phyloP scores from a whole-genome alignment of 1,140 invertebrate genomes.

The Apocrypta bakeri region DNA sequence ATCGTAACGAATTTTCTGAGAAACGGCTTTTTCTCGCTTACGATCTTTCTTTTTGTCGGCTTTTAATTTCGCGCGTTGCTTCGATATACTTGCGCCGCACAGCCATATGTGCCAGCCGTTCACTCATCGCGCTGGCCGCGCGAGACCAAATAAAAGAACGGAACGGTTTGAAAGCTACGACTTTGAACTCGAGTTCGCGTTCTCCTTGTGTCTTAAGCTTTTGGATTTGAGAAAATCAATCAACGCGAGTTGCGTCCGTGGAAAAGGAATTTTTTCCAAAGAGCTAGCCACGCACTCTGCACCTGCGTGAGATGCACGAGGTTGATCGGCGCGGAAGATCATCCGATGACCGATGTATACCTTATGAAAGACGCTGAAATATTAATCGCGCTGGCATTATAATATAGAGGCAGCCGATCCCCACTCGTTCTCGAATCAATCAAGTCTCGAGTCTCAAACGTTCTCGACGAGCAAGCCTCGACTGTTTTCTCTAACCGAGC shows the following conservation, averaged over 20 bases:
- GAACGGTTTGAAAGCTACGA: conserved; percentile 69
- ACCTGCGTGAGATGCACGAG: too few relatives aligned
- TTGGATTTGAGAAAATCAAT: neutral
- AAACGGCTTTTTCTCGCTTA: conserved; percentile 26
- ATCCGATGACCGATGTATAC: too few relatives aligned
- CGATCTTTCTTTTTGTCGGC: neutral
- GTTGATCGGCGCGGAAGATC: too few relatives aligned
- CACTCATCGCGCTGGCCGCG: neutral
- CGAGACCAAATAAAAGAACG: conserved; percentile 1
- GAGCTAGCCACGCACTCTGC: too few relatives aligned
- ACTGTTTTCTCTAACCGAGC: neutral
- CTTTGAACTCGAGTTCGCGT: conserved; percentile 66
- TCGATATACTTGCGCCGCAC: too few relatives aligned
- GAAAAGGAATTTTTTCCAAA: neutral
- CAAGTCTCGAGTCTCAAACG: neutral
- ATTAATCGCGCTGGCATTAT: too few relatives aligned
- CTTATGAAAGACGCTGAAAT: too few relatives aligned
- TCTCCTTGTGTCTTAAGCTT: conserved; percentile 4
- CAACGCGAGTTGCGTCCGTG: too few relatives aligned
- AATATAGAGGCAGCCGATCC: too few relatives aligned
- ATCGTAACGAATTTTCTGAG: conserved; percentile 45
- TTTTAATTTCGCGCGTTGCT: neutral
- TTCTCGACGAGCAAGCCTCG: neutral
- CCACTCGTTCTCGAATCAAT: conserved; percentile 3
- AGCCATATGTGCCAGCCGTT: neutral